These are phyloP conservation scores for Xestia sexstrigata DNA, from an alignment of 2,888 invertebrate species.

Conservation along the genomic window DNA sequence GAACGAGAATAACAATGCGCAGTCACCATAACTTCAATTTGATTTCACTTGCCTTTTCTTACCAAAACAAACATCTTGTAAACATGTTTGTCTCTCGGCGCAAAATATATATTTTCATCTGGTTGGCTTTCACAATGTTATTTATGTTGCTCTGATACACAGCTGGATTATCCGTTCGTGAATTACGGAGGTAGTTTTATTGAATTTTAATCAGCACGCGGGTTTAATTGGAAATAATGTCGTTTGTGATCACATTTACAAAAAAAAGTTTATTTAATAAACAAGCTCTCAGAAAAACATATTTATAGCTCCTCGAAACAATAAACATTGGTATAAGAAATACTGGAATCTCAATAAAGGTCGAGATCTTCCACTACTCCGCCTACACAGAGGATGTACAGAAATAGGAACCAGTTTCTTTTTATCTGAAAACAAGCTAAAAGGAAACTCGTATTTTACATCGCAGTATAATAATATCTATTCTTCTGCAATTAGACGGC, in stretches of 20 bases:
- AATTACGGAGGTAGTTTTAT: slow-evolving; percentile 51
- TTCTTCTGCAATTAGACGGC: too few relatives aligned
- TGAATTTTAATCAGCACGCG: slow-evolving; percentile 29
- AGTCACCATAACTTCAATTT: slow-evolving; percentile 76
- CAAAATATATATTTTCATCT: slow-evolving; percentile 56
- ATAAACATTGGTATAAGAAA: not conserved
- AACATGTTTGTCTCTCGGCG: slow-evolving; percentile 81
- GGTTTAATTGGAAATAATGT: slow-evolving; percentile 20
- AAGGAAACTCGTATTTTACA: not conserved
- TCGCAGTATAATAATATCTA: not conserved
- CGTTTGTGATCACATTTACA: not conserved
- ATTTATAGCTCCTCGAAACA: slow-evolving; percentile 6
- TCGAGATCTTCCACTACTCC: not conserved
- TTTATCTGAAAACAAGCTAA: not conserved
- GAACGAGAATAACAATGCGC: slow-evolving; percentile 73
- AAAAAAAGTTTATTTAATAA: not conserved
- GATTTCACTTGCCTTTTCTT: slow-evolving; percentile 69
- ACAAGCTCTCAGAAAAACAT: not conserved
- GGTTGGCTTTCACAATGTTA: slow-evolving; percentile 51
- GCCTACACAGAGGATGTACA: slow-evolving; percentile 8
- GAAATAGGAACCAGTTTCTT: slow-evolving; percentile 19
- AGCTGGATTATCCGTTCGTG: slow-evolving; percentile 46
- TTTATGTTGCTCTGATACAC: slow-evolving; percentile 41
- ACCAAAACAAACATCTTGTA: slow-evolving; percentile 71
- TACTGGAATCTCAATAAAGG: slow-evolving; percentile 10